Conservation (phyloP, 2,113 vertebrate genomes). For the Ptilonorhynchus violaceus region DNA sequence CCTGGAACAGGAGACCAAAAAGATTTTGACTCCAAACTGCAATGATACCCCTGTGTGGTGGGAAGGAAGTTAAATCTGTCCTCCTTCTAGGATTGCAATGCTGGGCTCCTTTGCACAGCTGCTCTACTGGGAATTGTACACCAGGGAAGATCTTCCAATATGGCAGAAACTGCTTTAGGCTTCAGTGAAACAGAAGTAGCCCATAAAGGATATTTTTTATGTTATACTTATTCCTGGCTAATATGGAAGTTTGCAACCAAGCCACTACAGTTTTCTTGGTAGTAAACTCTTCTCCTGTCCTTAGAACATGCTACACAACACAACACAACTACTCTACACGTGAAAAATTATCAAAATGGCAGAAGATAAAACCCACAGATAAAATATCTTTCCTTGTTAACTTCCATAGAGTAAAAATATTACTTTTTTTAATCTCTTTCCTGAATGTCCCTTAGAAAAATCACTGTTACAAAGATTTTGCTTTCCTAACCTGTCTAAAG, state of each 20-base stretch:
- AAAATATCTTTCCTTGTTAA: background rate
- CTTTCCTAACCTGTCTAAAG: background rate
- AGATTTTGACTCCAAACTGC: background rate
- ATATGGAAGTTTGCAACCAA: background rate
- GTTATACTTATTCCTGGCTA: background rate
- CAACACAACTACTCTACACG: background rate
- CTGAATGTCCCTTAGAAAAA: background rate
- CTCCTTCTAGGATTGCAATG: background rate
- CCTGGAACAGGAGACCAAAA: background rate
- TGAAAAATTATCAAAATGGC: background rate
- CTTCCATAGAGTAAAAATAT: background rate
- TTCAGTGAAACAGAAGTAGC: background rate
- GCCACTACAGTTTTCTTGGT: background rate
- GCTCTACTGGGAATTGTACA: background rate
- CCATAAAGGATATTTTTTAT: background rate
- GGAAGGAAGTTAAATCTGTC: background rate
- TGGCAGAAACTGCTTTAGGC: background rate
- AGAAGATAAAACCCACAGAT: background rate
- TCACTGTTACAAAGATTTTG: background rate
- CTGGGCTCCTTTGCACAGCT: background rate
- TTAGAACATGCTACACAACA: background rate
- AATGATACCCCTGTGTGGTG: background rate
- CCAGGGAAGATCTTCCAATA: fast-evolving
- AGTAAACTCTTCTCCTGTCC: background rate
- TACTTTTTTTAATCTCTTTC: background rate